Evolutionary conservation across 2,888 invertebrate species (phyloP).

Genomic region (Nephrotoma flavescens): DNA sequence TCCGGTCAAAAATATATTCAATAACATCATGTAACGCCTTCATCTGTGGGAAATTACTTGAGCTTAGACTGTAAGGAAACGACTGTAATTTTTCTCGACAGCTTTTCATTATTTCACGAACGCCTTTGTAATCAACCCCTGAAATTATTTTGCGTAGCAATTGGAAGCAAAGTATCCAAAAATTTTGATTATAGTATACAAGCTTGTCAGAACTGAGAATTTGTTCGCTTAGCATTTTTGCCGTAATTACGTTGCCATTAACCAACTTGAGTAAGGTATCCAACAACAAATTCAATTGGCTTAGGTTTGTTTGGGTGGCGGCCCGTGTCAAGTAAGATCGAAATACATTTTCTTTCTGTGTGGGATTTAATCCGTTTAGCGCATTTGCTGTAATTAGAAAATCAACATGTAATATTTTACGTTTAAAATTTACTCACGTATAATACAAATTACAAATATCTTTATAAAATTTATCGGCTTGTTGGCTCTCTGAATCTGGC

Average conservation of each 20-base stretch:
- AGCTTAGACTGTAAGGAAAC: slow-evolving; percentile 63
- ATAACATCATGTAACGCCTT: slow-evolving; percentile 69
- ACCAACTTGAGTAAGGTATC: slow-evolving; percentile 62
- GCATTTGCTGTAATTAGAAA: slow-evolving; percentile 32
- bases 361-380: slow-evolving; percentile 49
- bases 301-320: slow-evolving; percentile 57
- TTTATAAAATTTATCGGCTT: slow-evolving; percentile 49
- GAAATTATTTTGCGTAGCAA: slow-evolving; percentile 74
- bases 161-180: slow-evolving; percentile 81
- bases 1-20: slow-evolving; percentile 80
- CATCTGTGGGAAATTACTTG: slow-evolving; percentile 66
- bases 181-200: slow-evolving; percentile 63
- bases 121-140: slow-evolving; percentile 91
- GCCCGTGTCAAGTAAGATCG: slow-evolving; percentile 60
- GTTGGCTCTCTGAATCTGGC: slow-evolving; percentile 51
- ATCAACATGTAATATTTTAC: background rate
- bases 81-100: slow-evolving; percentile 79
- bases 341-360: slow-evolving; percentile 60
- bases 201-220: slow-evolving; percentile 72
- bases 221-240: slow-evolving; percentile 73
- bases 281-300: slow-evolving; percentile 60
- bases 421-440: background rate
- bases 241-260: slow-evolving; percentile 52
- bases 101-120: slow-evolving; percentile 83
- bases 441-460: slow-evolving; percentile 43